Base-by-base conservation (phyloP, 2,113 vertebrate genomes). In the western clawed frog (Xenopus tropicalis) region DNA sequence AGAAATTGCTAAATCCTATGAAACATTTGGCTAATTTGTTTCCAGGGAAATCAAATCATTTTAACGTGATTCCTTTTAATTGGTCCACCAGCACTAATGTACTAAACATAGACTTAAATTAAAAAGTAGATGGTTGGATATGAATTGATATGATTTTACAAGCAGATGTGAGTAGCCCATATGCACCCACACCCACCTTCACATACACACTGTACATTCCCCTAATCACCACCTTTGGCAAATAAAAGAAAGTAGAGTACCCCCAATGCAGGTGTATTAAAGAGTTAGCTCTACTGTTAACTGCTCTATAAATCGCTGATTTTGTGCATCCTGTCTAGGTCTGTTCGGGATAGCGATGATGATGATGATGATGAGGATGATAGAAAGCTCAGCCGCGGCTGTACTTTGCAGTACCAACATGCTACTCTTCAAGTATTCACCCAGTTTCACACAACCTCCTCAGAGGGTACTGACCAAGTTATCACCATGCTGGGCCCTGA, bases 401-500 rank as follows among this genome's bases (percentile, higher is more conserved):
- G 97, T 72, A 90, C 97, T 37, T 89, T 99, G 62, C 97, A 99
- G 87, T 99, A 95, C 90, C 97, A 99, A 81, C 93, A 98, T 0
- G 83, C 96, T 74, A 89, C 93, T 1, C 88, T 98, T 51, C 93
- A 94, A 82, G 96, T 99, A 71, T 93, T 98, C 83, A 99, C 97
- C 70, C 96, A 98, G 89, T 98, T 99, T 87, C 96, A 98, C 86
- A 98, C 97, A 57, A 97, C 93, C 0, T 98, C 96, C 0, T 93
- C 92, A 0, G 96, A 98, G 81, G 96, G 96, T 79, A 95, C 92
- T 0, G 90, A 91, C 82, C 97, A 98, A 80, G 94, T 97, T 78
- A 95, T 98, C 89, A 97, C 96, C 82, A 98, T 99, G 96, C 88
- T 99, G 86, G 96, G 97, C 1, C 93, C 96, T 0, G 97, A 99